Base-by-base conservation (phyloP, 2,113 vertebrate species). In the Proteles cristata region DNA sequence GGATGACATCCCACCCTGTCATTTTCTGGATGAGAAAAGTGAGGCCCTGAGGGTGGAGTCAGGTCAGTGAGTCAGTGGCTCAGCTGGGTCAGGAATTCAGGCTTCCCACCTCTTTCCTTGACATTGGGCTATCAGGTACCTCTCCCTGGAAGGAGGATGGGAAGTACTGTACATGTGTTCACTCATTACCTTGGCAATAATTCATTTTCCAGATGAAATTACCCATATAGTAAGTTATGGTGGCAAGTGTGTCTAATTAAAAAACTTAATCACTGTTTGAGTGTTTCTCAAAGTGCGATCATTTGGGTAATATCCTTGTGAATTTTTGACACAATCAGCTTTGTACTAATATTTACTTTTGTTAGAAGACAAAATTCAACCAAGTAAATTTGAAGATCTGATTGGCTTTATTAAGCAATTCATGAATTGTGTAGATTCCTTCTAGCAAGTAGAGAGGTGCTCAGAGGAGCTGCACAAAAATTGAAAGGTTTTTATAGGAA, bases 11-110 rank as follows among this genome's bases (percentile, higher is more conserved):
- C 74, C 55, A 88, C 80, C 55, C 68, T 55, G 50, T 96, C 69
- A 90, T 97, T 96, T 95, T 96, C 91, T 79, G 35, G 80, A 95
- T 95, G 82, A 90, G 95, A 94, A 97, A 77, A 97, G 90, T 84
- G 96, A 97, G 93, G 79, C 50, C 43, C 33, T 25, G 33, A 80
- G 17, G 74, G 93, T 63, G 82, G 91, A 58, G 77, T 86, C 79
- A 31, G 86, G 25, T 92, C 50, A 66, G 33, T 94, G 95, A 96
- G 65, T 92, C 83, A 93, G 39, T 58, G 76, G 85, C 50, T 96
- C 69, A 87, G 84, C 63, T 73, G 87, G n/a, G 83, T 87, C 83
- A 66, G 83, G 61, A 90, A 96, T 77, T 50, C 79, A 39, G 55
- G 48, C 55, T n/a, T 94, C 48, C 28, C n/a, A 48, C 91, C 45